Conservation (phyloP, 2,113 vertebrate genomes). For the Muscicapa adusta region DNA sequence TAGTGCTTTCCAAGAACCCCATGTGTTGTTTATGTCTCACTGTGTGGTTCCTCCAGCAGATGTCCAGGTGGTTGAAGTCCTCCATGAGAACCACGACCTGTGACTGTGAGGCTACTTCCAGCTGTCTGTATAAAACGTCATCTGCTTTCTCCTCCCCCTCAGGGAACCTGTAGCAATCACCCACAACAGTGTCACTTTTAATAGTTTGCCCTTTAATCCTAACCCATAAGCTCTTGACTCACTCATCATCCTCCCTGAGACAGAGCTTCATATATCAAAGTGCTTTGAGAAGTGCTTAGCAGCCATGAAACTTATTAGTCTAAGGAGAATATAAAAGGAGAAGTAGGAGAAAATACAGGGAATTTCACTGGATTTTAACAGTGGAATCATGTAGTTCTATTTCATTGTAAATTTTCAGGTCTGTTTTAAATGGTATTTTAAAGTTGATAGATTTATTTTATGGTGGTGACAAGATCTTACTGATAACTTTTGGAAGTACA, state of each 20-base stretch:
- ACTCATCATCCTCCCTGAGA: background rate
- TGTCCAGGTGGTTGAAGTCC: background rate
- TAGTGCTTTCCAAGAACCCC: background rate
- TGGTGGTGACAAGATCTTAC: background rate
- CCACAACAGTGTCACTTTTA: background rate
- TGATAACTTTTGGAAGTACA: background rate
- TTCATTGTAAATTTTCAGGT: background rate
- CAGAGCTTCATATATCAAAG: background rate
- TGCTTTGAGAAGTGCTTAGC: background rate
- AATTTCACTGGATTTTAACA: background rate
- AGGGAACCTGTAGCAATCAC: background rate
- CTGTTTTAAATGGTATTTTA: background rate
- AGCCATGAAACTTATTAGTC: background rate
- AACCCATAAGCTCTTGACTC: background rate
- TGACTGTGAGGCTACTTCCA: background rate
- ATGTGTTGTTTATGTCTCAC: background rate
- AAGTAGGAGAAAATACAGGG: background rate
- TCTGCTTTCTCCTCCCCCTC: background rate
- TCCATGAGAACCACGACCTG: background rate
- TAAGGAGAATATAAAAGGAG: background rate
- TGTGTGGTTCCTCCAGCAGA: background rate
- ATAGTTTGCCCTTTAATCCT: background rate
- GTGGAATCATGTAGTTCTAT: background rate
- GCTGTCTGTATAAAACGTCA: background rate
- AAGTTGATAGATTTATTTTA: background rate